Evolutionary conservation across 2,797 vertebrate species (phyloP).

Genomic region (Sandelia bainsii): DNA sequence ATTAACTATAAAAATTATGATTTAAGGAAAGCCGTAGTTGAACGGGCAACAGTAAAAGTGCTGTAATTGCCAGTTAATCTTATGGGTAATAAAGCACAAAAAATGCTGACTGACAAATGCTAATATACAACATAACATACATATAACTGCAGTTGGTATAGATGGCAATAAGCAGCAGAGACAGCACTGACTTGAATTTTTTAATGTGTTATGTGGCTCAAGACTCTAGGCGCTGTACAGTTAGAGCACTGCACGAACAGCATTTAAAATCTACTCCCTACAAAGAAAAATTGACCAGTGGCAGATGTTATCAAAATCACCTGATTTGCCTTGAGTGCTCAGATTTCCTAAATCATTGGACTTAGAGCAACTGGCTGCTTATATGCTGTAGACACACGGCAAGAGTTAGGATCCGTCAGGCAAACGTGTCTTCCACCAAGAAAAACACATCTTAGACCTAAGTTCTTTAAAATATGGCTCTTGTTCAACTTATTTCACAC

Average conservation of each 20-base stretch:
- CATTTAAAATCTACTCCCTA: constrained; percentile 18
- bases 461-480: no score
- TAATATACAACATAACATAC: constrained; percentile 35
- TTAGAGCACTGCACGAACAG: neutral
- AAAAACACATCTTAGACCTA: constrained; percentile 39
- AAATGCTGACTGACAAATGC: constrained; percentile 58
- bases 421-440: constrained; percentile 51
- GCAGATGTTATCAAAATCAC: constrained; percentile 58
- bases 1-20: constrained; percentile 60
- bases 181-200: constrained; percentile 25
- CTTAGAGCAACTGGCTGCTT: constrained; percentile 35
- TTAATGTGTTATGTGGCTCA: constrained; percentile 6
- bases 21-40: constrained; percentile 56
- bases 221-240: neutral
- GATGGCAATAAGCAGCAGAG: constrained; percentile 54
- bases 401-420: constrained; percentile 62
- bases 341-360: constrained; percentile 36
- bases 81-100: constrained; percentile 59
- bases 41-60: constrained; percentile 43
- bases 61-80: constrained; percentile 47
- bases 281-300: constrained; percentile 22
- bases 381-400: constrained; percentile 59
- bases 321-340: constrained; percentile 51
- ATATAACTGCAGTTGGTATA: constrained; percentile 49
- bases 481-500: no score